Conservation (phyloP, 2,888 invertebrate genomes). For the Phengaris alcon region DNA sequence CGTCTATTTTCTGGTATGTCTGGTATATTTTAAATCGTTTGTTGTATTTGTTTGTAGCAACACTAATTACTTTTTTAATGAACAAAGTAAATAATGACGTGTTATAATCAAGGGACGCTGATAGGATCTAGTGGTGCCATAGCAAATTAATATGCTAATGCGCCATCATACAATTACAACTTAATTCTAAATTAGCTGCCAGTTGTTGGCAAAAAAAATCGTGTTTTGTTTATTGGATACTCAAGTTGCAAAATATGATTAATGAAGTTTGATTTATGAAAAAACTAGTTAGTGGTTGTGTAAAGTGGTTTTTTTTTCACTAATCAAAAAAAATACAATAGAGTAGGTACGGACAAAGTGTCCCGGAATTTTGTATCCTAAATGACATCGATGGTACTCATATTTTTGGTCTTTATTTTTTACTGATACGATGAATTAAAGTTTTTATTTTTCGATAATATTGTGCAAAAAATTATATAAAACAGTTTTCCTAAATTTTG, state of each 20-base stretch:
- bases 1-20: too few relatives aligned
- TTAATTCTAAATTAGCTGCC: constrained; percentile 39
- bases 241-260: background rate
- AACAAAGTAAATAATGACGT: constrained; percentile 48
- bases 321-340: too few relatives aligned
- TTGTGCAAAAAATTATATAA: too few relatives aligned
- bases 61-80: constrained; percentile 17
- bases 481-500: too few relatives aligned
- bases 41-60: background rate
- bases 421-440: too few relatives aligned
- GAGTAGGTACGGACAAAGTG: too few relatives aligned
- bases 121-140: constrained; percentile 56
- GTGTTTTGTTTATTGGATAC: background rate
- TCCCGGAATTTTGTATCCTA: too few relatives aligned
- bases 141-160: constrained; percentile 60
- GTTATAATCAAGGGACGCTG: constrained; percentile 59
- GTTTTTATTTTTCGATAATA: too few relatives aligned
- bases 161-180: constrained; percentile 47
- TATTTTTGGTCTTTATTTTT: too few relatives aligned
- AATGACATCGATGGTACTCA: too few relatives aligned
- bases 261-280: background rate
- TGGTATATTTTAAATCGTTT: too few relatives aligned
- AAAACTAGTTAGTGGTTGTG: background rate
- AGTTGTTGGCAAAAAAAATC: background rate
- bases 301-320: too few relatives aligned